Base-by-base conservation (phyloP, 2,888 invertebrate genomes). In the Aethes cnicana region DNA sequence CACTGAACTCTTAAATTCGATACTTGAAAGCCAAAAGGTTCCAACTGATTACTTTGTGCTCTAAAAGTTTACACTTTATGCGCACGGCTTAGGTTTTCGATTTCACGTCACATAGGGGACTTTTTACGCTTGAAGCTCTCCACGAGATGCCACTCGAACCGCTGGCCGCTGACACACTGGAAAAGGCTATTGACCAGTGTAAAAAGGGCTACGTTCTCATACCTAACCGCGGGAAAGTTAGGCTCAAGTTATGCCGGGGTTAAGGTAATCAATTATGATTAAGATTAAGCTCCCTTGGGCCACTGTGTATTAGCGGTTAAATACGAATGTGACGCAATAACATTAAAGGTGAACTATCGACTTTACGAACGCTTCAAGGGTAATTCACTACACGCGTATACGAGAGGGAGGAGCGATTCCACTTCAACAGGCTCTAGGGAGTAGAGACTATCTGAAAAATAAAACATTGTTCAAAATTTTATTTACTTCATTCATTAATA, bases 181-280 rank as follows among this genome's bases (percentile, higher is more conserved):
- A 8, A 4, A 21, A 7, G 17, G n/a, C 1, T 2, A 11, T 3
- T 6, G 6, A 7, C 47, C 28, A 37, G 30, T 16, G 7, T 28
- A 17, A 16, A 5, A 4, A 21, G 37, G 30, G 4, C 47, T 37
- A 3, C 6, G 28, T 4, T 11, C 2, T 14, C 3, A n/a, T 9
- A 11, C 3, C 14, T 7, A 7, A 4, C 1, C 5, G 11, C 8
- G 3, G 16, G 28, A 14, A 3, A 9, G 8, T 8, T 11, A 3
- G 8, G 11, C 26, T 30, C 47, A 37, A 4, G 4, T 6, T 7
- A 18, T 17, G 20, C n/a, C 30, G 37, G 47, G 1, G 5, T 16
- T 2, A 1, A 7, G 16, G 36, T 47, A 47, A 47, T 47, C 47
- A 47, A 47, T 47, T 47, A 30, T 36, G 37, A 47, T 47, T 47